Evolutionary conservation across 2,113 vertebrate species (phyloP).

Genomic region (Gasterosteus aculeatus): DNA sequence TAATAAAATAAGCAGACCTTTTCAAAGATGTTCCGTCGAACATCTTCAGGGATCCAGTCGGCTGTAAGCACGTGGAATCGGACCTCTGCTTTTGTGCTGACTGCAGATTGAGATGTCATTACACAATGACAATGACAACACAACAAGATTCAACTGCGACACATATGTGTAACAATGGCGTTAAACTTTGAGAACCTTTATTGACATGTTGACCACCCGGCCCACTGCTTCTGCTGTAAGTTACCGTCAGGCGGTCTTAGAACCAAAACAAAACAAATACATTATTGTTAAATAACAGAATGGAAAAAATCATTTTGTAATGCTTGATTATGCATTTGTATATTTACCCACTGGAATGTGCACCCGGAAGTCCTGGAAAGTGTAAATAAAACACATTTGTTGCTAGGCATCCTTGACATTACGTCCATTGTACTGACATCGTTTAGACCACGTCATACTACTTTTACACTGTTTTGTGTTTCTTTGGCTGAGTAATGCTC

Average conservation of each 20-base stretch:
- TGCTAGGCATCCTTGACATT: background rate
- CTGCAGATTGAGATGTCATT: constrained; percentile 69
- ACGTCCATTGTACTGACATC: background rate
- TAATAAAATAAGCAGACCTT: constrained; percentile 74
- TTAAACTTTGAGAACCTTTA: constrained; percentile 83
- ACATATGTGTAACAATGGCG: background rate
- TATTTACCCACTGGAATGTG: constrained; percentile 75
- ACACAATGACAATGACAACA: background rate
- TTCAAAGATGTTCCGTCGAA: constrained; percentile 82
- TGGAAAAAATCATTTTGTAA: background rate
- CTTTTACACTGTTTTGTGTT: background rate
- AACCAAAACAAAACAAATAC: background rate
- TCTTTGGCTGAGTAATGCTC: background rate
- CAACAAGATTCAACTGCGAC: background rate
- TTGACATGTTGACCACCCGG: constrained; percentile 96
- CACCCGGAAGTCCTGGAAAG: constrained; percentile 55
- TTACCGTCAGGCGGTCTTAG: constrained; percentile 86
- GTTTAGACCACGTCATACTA: background rate
- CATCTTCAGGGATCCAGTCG: constrained; percentile 91
- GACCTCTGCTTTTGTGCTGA: constrained; percentile 92
- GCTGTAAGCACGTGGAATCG: constrained; percentile 91
- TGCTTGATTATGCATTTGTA: background rate
- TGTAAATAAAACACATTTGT: background rate
- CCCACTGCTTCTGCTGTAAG: constrained; percentile 91
- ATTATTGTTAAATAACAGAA: background rate